These are phyloP conservation scores for Alectoris magna DNA, from an alignment of 2,797 vertebrate species.

Conservation along the genomic window DNA sequence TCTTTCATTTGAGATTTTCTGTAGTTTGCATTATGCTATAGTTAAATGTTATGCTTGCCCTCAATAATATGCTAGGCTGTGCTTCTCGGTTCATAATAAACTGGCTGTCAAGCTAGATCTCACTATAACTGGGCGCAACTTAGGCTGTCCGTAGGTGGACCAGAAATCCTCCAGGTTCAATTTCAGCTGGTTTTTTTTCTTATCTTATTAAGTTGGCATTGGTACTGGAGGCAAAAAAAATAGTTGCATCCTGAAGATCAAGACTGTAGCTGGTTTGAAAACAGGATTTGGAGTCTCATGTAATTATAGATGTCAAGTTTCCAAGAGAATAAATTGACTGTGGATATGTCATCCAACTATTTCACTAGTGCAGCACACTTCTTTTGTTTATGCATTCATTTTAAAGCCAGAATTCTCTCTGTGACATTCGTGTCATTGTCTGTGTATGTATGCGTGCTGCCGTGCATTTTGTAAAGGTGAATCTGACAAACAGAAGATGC, in stretches of 20 bases:
- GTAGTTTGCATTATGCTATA: not conserved
- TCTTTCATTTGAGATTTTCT: not conserved
- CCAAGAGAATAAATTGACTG: not conserved
- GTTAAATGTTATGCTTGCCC: not conserved
- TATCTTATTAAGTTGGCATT: not conserved
- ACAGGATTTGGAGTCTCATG: not conserved
- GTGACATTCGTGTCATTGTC: not conserved
- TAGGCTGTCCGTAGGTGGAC: not conserved
- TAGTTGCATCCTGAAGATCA: not conserved
- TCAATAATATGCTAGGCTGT: not conserved
- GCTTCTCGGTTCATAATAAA: not conserved
- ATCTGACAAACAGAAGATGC: not conserved
- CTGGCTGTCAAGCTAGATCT: not conserved
- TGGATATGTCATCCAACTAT: not conserved
- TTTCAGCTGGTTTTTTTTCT: not conserved
- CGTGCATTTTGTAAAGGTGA: not conserved
- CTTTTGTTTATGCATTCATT: not conserved
- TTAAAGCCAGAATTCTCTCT: not conserved
- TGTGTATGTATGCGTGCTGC: not conserved
- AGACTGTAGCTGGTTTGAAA: not conserved
- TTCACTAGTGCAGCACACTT: not conserved
- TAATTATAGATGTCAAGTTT: not conserved
- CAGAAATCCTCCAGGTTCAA: not conserved
- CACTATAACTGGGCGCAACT: not conserved
- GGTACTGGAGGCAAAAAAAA: not conserved